Evolutionary conservation across 1,140 invertebrate genomes (phyloP).

Genomic region (Babylonia areolata): DNA sequence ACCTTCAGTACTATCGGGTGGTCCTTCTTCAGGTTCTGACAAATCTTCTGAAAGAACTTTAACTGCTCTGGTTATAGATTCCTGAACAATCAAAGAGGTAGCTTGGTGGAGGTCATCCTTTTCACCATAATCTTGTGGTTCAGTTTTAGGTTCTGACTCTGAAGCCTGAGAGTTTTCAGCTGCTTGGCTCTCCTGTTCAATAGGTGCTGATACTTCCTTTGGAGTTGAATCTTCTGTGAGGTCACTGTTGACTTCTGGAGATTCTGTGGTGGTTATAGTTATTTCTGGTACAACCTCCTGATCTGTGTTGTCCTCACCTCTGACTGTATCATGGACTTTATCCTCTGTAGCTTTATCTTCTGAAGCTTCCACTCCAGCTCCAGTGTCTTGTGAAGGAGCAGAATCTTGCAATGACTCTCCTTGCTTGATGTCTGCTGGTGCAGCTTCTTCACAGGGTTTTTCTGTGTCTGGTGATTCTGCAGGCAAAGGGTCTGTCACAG

Average conservation of each 20-base stretch:
- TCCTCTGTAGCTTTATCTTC: neutral
- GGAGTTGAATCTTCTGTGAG: neutral
- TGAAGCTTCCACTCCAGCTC: neutral
- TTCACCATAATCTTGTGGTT: neutral
- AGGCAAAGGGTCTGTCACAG: neutral
- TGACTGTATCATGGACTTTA: neutral
- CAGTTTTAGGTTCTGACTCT: neutral
- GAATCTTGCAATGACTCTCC: neutral
- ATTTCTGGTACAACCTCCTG: neutral
- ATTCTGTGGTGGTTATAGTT: neutral
- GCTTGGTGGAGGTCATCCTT: neutral
- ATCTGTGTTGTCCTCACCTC: neutral
- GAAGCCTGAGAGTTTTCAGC: neutral
- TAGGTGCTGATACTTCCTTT: neutral
- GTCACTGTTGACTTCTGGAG: neutral
- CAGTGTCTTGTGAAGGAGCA: neutral
- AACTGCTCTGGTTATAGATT: conserved; percentile 20
- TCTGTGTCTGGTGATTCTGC: neutral
- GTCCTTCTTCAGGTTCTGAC: neutral
- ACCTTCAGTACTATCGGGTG: neutral
- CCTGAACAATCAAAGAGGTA: conserved; percentile 17
- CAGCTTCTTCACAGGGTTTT: neutral
- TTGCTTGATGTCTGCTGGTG: neutral
- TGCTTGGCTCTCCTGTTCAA: neutral
- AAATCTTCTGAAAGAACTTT: neutral